phyloP scores from a whole-genome alignment of 2,113 vertebrate genomes.

The Cyprinodon brontotheroides region DNA sequence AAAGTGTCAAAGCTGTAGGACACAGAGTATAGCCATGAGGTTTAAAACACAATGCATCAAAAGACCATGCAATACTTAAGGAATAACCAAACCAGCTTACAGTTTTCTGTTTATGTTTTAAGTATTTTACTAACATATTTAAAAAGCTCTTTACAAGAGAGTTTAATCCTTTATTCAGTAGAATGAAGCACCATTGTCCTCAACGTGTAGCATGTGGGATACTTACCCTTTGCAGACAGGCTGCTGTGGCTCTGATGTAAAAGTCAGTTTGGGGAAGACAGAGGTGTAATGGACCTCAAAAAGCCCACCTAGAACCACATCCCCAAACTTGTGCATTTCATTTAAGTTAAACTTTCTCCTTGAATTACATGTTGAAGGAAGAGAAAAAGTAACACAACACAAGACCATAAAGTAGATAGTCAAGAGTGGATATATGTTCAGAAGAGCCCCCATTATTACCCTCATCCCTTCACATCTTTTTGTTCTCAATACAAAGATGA shows the following conservation, averaged over 20 bases:
- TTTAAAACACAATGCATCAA: not conserved
- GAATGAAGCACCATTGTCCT: not conserved
- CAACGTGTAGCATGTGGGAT: not conserved
- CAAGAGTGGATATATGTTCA: not conserved
- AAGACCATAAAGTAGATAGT: slow-evolving; percentile 2
- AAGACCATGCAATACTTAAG: slow-evolving; percentile 32
- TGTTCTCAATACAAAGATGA: not conserved
- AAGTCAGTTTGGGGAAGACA: slow-evolving; percentile 40
- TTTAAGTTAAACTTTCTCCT: slow-evolving; percentile 50
- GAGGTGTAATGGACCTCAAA: slow-evolving; percentile 64
- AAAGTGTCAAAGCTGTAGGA: slow-evolving; percentile 60
- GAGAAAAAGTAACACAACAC: not conserved
- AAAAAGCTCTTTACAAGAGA: not conserved
- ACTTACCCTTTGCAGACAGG: slow-evolving; percentile 59
- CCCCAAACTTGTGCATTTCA: slow-evolving; percentile 53
- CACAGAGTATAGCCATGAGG: not conserved
- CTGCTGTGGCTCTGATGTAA: slow-evolving; percentile 54
- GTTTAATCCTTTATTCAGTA: slow-evolving; percentile 13
- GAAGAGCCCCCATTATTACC: slow-evolving; percentile 34
- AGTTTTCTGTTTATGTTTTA: no score
- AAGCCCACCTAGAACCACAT: slow-evolving; percentile 62
- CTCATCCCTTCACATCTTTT: not conserved
- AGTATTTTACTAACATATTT: no score
- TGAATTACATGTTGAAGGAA: slow-evolving; percentile 45
- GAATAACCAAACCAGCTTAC: slow-evolving; percentile 29